phyloP scores from a whole-genome alignment of 2,888 invertebrate genomes.

The Dione vanillae region DNA sequence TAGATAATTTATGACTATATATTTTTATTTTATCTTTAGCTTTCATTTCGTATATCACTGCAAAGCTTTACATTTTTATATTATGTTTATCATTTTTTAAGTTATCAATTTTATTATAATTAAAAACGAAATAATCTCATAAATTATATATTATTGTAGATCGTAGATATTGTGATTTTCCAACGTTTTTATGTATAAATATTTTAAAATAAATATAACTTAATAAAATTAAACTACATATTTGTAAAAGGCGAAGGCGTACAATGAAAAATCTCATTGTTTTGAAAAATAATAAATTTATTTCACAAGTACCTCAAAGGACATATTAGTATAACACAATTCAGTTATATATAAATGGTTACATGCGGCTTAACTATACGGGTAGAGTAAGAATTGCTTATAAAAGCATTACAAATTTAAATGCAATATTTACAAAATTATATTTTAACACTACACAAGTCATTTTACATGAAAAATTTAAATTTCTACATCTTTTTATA shows the following conservation, averaged over 20 bases:
- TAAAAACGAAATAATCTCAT: no score
- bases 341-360: conserved; percentile 70
- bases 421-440: conserved; percentile 79
- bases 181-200: neutral
- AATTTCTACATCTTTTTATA: conserved; percentile 54
- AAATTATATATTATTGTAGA: neutral
- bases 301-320: conserved; percentile 66
- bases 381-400: conserved; percentile 61
- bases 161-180: neutral
- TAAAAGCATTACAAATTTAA: conserved; percentile 76
- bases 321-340: conserved; percentile 71
- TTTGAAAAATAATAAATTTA: conserved; percentile 75
- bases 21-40: no score
- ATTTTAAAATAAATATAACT: neutral
- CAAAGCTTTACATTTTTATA: no score
- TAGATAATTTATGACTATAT: no score
- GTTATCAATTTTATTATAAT: no score
- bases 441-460: conserved; percentile 50
- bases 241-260: conserved; percentile 16
- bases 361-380: conserved; percentile 68
- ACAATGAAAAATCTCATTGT: conserved; percentile 49
- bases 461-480: conserved; percentile 57
- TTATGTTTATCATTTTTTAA: no score
- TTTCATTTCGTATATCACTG: no score
- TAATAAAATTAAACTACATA: neutral